Conservation (phyloP, 2,113 vertebrate species). For the Tursiops truncatus region DNA sequence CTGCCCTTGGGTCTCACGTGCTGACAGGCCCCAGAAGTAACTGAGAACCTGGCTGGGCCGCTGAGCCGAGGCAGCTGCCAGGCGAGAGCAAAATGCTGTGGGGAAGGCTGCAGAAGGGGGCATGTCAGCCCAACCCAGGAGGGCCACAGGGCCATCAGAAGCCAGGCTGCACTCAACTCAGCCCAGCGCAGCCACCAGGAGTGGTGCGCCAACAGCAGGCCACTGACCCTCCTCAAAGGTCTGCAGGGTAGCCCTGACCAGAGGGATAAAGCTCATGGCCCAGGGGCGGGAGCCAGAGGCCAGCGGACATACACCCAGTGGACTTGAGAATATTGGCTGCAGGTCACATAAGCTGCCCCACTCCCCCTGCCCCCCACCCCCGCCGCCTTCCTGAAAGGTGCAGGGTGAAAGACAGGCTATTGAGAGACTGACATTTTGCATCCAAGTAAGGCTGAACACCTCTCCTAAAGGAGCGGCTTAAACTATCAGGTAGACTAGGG, state of each 20-base stretch:
- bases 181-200: neutral
- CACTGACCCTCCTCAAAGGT: neutral
- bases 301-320: fast-evolving
- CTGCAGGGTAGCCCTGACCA: neutral
- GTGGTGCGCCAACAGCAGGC: fast-evolving
- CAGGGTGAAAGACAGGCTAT: neutral
- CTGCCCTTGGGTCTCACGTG: neutral
- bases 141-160: neutral
- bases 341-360: too few relatives aligned
- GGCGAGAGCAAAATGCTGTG: neutral
- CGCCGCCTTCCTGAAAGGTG: neutral
- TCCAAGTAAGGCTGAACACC: neutral
- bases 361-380: too few relatives aligned
- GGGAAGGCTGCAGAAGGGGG: neutral
- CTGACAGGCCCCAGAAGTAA: neutral
- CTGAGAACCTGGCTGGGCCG: neutral
- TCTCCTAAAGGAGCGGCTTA: neutral
- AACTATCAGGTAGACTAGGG: neutral
- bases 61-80: neutral
- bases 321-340: neutral
- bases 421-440: neutral
- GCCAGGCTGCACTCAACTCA: neutral
- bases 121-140: neutral
- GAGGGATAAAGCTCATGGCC: neutral
- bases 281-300: neutral